phyloP scores from a whole-genome alignment of 2,113 vertebrate species.

The Barnardius zonarius region DNA sequence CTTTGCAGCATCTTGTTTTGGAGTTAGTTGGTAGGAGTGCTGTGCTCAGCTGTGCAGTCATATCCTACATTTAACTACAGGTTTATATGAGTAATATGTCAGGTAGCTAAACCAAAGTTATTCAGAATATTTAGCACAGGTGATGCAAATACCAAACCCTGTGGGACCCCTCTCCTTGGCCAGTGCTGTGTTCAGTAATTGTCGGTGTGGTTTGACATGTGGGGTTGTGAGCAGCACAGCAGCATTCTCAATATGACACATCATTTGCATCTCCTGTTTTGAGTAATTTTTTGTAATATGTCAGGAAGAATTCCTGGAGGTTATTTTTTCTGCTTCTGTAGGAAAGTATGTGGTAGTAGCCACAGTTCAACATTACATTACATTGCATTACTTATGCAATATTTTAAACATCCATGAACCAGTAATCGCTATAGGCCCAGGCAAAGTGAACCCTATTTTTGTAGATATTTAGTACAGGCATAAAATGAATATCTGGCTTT shows the following conservation, averaged over 20 bases:
- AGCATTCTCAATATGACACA: background rate
- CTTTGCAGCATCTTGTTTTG: constrained; percentile 38
- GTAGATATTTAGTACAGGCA: background rate
- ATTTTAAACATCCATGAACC: background rate
- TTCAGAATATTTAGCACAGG: background rate
- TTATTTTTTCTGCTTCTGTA: background rate
- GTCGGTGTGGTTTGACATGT: background rate
- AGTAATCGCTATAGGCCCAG: background rate
- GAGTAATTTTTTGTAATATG: background rate
- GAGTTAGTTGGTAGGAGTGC: background rate
- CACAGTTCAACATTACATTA: background rate
- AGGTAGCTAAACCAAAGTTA: background rate
- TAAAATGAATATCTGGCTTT: background rate
- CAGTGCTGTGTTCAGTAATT: background rate
- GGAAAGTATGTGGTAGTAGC: background rate
- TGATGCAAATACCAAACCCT: background rate
- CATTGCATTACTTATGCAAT: background rate
- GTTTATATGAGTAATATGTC: background rate
- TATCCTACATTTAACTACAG: constrained; percentile 30
- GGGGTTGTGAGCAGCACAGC: background rate
- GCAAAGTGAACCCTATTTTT: background rate
- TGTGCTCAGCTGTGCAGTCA: background rate
- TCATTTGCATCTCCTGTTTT: background rate
- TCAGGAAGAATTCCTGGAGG: background rate
- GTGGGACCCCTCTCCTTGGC: accelerated